Evolutionary conservation across 2,888 invertebrate species (phyloP).

Genomic region (Orchesella flavescens): DNA sequence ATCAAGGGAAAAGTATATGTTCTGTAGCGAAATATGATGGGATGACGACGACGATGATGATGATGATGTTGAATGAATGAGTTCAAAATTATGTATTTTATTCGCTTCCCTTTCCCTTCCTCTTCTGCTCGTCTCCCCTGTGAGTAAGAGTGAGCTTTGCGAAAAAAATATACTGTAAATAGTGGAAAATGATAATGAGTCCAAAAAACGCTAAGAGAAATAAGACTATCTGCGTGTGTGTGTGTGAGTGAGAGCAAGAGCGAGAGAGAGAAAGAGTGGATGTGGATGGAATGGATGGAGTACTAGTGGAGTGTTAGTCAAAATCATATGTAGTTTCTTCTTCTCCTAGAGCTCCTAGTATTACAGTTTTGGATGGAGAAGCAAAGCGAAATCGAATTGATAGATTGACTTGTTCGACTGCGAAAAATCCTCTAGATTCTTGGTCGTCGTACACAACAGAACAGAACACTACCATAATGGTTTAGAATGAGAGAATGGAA

Average conservation of each 20-base stretch:
- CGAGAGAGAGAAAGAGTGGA: constrained; percentile 22
- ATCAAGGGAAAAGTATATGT: no score
- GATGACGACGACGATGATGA: no score
- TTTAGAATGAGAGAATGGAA: neutral
- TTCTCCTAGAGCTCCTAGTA: no score
- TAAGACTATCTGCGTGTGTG: no score
- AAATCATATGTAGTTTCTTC: constrained; percentile 23
- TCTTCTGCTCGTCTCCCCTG: constrained; percentile 13
- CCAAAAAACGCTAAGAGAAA: no score
- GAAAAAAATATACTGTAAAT: no score
- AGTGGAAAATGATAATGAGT: no score
- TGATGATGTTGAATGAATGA: no score
- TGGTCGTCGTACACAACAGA: no score
- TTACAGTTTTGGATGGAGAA: no score
- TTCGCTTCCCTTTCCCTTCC: constrained; percentile 5
- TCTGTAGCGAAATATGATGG: no score
- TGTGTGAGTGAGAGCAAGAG: neutral
- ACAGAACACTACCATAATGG: neutral
- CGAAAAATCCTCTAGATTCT: neutral
- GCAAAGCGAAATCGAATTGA: constrained; percentile 50
- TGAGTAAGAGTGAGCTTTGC: no score
- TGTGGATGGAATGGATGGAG: neutral
- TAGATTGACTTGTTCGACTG: constrained; percentile 50
- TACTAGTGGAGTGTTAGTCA: neutral
- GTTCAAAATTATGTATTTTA: neutral